Evolutionary conservation across 2,888 invertebrate genomes (phyloP), one percentile per base, ranked within the genome.

Genomic region (Drosophila birchii): DNA sequence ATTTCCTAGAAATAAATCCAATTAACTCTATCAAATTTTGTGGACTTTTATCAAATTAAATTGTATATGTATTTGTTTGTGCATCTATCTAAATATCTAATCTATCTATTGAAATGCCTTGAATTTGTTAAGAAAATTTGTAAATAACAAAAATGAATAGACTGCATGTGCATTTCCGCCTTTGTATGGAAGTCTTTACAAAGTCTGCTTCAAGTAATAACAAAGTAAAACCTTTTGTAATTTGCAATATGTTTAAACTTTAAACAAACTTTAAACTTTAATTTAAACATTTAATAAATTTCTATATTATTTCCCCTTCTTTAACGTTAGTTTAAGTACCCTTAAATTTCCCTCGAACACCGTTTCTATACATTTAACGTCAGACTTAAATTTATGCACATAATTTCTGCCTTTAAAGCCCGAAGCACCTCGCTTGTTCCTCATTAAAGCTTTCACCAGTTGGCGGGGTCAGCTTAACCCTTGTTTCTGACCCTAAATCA

Each of bases 381-480:
- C 6, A 3, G n/a, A 9, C 11, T 59, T 23, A 34, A 60, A 60
- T 41, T 41, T 59, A 60, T 59, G 59, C 60, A 59, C 41, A 41
- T 32, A 32, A 18, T 41, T 32, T 11, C 16, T 20, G 41, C 14
- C 18, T 60, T 59, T 34, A 34, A 39, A 20, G 61, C 18, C 34
- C 41, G 18, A 4, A 38, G 18, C 49, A 29, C 56, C 53, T 16
- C 60, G 32, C 23, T 29, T 12, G 23, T 16, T 63, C 16, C 16
- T 14, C 20, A 26, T 45, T 59, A 32, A 51, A 51, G 63, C 64
- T 36, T 63, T 44, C 64, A 29, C 64, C 64, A 36, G n/a, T 23
- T 29, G 47, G 41, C 7, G 45, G 60, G 47, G 36, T 58, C 38
- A 51, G 63, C 32, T 62, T 29, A 51, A 44, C 39, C 61, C 61